Evolutionary conservation across 2,888 invertebrate genomes (phyloP), one percentile per base, ranked within the genome.

Genomic region (Plebejus melissa): DNA sequence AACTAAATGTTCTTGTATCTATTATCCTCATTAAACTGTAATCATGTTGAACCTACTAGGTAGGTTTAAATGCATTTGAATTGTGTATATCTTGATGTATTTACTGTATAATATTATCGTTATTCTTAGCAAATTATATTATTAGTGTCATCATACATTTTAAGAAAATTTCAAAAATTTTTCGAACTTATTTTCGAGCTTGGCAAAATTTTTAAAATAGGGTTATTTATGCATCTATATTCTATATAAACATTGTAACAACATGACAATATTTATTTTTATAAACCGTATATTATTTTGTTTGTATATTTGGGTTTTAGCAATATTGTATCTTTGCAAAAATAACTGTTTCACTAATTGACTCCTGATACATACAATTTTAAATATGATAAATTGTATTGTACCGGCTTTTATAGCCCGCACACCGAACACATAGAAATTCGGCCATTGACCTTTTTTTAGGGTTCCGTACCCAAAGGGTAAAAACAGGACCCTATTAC

Each of bases 41-140:
- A 4, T 60, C 4, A 16, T 71, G 4, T 46, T 6, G 13, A 28
- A 50, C 71, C 71, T 71, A 71, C 71, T 46, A 46, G 71, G 71
- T 50, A 50, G 71, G 71, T 71, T 50, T 50, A 50, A 50, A 46
- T 46, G 71, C 71, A 71, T 71, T 71, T 50, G 46, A 71, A 71
- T 46, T 71, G 13, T 70, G 69, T 38, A 70, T 41, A 70, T 70
- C 22, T 70, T 11, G 71, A 7, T 70, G 38, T 70, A 70, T n/a
- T 36, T 28, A 60, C 60, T 60, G 60, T 60, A 60, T 60, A 60
- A 22, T 50, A 58, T 58, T 22, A 58, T 58, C 54, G 58, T 60
- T 60, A 60, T 28, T 54, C 54, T 54, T 54, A 60, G 28, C 9
- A 9, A 60, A 60, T 28, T 60, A 11, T 60, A 1, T 60, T 28